Evolutionary conservation across 2,797 vertebrate genomes (phyloP).

Genomic region (Serranus cabrilla): DNA sequence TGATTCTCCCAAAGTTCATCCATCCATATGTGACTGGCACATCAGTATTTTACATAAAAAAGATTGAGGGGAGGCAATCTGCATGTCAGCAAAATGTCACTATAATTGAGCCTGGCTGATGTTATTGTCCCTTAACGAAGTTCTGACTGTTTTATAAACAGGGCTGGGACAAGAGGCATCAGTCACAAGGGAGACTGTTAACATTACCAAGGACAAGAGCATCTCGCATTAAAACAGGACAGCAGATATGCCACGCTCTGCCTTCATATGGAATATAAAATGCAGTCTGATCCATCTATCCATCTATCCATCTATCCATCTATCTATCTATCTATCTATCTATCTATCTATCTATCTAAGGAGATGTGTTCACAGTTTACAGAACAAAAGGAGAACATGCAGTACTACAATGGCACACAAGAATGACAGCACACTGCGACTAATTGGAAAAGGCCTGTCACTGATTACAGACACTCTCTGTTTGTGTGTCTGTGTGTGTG

Average conservation of each 20-base stretch:
- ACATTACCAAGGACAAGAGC: constrained; percentile 82
- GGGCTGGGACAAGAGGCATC: constrained; percentile 78
- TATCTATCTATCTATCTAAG: constrained; percentile 9
- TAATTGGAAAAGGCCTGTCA: constrained; percentile 74
- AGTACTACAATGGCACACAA: constrained; percentile 46
- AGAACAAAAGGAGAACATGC: constrained; percentile 58
- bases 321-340: constrained; percentile 12
- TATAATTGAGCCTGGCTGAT: constrained; percentile 83
- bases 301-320: constrained; percentile 16
- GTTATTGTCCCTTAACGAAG: constrained; percentile 86
- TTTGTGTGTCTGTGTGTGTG: constrained; percentile 23
- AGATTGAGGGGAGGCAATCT: constrained; percentile 87
- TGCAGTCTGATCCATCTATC: constrained; percentile 11
- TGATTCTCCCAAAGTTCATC: constrained; percentile 92
- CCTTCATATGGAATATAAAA: constrained; percentile 57
- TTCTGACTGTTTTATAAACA: constrained; percentile 87
- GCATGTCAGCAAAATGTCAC: constrained; percentile 89
- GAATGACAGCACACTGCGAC: constrained; percentile 61
- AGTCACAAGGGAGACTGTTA: constrained; percentile 82
- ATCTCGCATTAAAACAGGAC: constrained; percentile 59
- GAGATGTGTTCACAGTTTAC: constrained; percentile 55
- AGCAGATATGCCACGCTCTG: constrained; percentile 55
- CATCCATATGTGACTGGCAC: constrained; percentile 92
- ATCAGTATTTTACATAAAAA: constrained; percentile 91
- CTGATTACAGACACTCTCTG: constrained; percentile 65